These are phyloP conservation scores for Macropus fuliginosus DNA, from an alignment of 2,797 vertebrate species.

Conservation along the genomic window DNA sequence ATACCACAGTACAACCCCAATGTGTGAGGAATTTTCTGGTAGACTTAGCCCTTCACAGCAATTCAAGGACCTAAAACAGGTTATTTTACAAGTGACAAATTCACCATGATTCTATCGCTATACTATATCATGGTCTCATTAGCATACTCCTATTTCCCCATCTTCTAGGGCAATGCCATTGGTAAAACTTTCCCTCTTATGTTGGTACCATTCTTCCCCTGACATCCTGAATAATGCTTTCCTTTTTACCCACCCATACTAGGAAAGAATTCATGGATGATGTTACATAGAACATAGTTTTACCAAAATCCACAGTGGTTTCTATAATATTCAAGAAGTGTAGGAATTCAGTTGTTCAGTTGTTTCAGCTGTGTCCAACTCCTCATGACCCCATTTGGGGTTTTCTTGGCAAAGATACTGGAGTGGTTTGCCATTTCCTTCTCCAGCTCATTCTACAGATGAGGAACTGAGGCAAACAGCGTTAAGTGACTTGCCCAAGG, in stretches of 20 bases:
- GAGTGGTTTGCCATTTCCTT: not conserved
- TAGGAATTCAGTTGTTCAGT: not conserved
- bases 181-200: conserved; percentile 3
- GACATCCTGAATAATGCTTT: conserved; percentile 46
- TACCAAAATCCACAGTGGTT: not conserved
- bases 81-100: not conserved
- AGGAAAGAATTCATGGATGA: conserved; percentile 47
- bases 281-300: not conserved
- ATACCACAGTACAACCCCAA: too few relatives aligned
- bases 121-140: conserved; percentile 44
- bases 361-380: not conserved
- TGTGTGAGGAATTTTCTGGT: too few relatives aligned
- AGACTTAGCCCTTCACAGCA: too few relatives aligned
- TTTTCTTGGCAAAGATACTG: not conserved
- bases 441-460: not conserved
- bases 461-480: not conserved
- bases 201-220: too few relatives aligned
- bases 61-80: too few relatives aligned
- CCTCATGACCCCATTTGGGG: not conserved
- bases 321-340: not conserved
- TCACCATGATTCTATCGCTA: not conserved
- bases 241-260: not conserved
- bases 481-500: not conserved
- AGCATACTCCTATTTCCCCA: conserved; percentile 47
- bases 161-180: conserved; percentile 61